phyloP scores from a whole-genome alignment of 2,888 invertebrate genomes.

The Napeogenes inachia region DNA sequence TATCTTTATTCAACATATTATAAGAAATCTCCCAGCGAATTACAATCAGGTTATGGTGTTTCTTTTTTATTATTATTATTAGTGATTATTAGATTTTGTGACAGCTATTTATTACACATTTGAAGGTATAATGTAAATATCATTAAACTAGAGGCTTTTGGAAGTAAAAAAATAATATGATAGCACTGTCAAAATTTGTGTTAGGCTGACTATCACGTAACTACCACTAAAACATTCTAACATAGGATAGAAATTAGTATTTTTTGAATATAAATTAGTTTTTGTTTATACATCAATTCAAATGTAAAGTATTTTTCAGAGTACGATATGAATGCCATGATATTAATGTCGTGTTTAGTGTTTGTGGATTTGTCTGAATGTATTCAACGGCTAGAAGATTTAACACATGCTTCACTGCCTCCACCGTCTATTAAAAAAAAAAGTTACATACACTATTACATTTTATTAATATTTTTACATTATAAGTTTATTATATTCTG shows the following conservation, averaged over 20 bases:
- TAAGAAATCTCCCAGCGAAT: slow-evolving; percentile 52
- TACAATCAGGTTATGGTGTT: slow-evolving; percentile 41
- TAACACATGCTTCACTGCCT: slow-evolving; percentile 40
- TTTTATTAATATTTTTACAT: background rate
- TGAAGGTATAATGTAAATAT: too few species aligned
- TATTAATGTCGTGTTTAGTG: slow-evolving; percentile 62
- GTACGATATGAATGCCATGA: slow-evolving; percentile 61
- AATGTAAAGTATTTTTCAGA: slow-evolving; percentile 37
- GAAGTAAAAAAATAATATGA: too few species aligned
- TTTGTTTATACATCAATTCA: too few species aligned
- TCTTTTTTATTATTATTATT: background rate
- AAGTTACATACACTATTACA: slow-evolving; percentile 36
- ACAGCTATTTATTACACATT: too few species aligned
- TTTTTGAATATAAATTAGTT: too few species aligned
- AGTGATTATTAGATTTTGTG: too few species aligned
- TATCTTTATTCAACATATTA: slow-evolving; percentile 55
- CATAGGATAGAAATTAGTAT: too few species aligned
- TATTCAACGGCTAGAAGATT: slow-evolving; percentile 43
- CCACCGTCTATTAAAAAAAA: slow-evolving; percentile 30
- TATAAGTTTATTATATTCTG: background rate
- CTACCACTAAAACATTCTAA: too few species aligned
- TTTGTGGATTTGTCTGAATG: slow-evolving; percentile 65
- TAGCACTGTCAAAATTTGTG: too few species aligned
- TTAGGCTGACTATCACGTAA: too few species aligned
- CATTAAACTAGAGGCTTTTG: too few species aligned